Conservation (phyloP, 2,113 vertebrate species). For the Willisornis vidua region DNA sequence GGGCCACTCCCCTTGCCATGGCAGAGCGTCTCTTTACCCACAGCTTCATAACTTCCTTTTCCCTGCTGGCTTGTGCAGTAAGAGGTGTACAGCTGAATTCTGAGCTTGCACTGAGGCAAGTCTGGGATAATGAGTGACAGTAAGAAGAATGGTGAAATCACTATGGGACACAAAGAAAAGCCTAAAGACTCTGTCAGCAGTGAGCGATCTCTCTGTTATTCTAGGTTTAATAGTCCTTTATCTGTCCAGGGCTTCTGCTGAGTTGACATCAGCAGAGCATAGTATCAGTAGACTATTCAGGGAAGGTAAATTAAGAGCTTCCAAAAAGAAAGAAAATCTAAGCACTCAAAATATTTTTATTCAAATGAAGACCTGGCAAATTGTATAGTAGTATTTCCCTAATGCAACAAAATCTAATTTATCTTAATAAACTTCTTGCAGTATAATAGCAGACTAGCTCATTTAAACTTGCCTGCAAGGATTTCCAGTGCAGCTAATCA, state of each 20-base stretch:
- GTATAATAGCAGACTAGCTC: not conserved
- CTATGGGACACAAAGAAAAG: not conserved
- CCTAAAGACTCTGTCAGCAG: not conserved
- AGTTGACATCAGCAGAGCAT: not conserved
- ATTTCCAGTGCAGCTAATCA: not conserved
- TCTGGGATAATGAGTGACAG: not conserved
- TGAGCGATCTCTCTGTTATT: not conserved
- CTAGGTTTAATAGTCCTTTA: not conserved
- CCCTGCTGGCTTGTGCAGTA: not conserved
- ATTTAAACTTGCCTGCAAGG: not conserved
- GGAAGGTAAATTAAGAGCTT: not conserved
- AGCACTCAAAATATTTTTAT: not conserved
- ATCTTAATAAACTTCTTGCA: not conserved
- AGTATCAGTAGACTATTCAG: not conserved
- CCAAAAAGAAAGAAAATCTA: not conserved
- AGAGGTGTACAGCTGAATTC: not conserved
- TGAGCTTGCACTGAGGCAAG: not conserved
- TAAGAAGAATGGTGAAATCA: not conserved
- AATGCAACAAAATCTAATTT: not conserved
- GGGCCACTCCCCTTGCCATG: accelerated
- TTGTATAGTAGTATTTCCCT: not conserved
- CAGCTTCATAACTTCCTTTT: not conserved
- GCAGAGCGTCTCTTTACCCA: not conserved
- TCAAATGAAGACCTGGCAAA: not conserved
- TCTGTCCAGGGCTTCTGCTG: not conserved